Conservation (phyloP, 2,888 invertebrate genomes). For the Acrobasis repandana region DNA sequence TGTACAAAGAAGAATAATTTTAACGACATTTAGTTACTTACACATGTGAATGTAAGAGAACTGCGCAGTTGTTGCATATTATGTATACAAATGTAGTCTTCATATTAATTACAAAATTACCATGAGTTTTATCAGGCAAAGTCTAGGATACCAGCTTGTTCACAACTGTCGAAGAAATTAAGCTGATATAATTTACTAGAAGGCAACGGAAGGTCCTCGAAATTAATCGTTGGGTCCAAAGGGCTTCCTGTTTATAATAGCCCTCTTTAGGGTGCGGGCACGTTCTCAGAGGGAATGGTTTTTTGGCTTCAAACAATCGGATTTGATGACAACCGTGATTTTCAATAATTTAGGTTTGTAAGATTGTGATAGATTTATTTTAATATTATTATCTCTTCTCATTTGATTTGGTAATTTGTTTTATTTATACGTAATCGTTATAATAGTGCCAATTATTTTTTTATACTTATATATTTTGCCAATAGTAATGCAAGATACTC, state of each 20-base stretch:
- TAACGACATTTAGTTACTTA: too few species aligned
- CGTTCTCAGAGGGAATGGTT: constrained; percentile 11
- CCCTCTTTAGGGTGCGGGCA: constrained; percentile 19
- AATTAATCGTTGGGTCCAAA: constrained; percentile 20
- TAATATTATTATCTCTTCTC: too few species aligned
- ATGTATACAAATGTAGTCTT: too few species aligned
- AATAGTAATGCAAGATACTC: too few species aligned
- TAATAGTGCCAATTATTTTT: too few species aligned
- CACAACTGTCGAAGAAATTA: constrained; percentile 8
- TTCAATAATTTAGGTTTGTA: constrained; percentile 10
- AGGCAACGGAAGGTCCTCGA: constrained; percentile 16
- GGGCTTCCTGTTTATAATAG: constrained; percentile 23
- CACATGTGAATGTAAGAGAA: too few species aligned
- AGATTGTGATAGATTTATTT: background rate
- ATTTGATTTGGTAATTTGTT: too few species aligned
- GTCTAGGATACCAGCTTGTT: background rate
- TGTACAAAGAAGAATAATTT: too few species aligned
- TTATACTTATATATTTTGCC: too few species aligned
- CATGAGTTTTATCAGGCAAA: background rate
- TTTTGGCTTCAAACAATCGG: constrained; percentile 2
- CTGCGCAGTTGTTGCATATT: too few species aligned
- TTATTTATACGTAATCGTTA: too few species aligned
- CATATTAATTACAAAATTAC: too few species aligned
- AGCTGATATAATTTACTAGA: constrained; percentile 13
- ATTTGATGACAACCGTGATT: constrained; percentile 15